Base-by-base conservation (phyloP, 2,888 invertebrate species). In the Tortricodes alternella region DNA sequence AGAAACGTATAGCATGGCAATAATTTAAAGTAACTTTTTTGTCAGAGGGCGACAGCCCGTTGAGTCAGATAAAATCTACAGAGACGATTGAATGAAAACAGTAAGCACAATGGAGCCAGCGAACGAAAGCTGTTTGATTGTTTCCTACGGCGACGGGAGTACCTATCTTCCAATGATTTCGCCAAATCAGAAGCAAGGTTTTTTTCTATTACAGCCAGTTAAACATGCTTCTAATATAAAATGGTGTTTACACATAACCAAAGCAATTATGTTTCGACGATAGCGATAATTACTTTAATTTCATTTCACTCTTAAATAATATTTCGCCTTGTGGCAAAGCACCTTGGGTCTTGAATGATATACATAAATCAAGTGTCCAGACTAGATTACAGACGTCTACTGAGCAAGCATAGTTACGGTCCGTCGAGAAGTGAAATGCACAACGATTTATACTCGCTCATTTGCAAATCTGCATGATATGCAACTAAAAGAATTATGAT, bases 11-110 rank as follows among this genome's bases (percentile, higher is more conserved):
- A 78, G 78, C 75, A 65, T 61, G 75, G 82, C 78, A 78, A 83
- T 85, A 79, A 86, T 87, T 86, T 87, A 81, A 83, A 85, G 81
- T 81, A 75, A 80, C 80, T 85, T 85, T 49, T 87, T 87, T 84
- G 82, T 85, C 74, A 73, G 64, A 76, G 76, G 77, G 83, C 77
- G 80, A 78, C 83, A 79, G 75, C 66, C 74, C 74, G 72, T 64
- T 67, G 69, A 67, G 71, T 70, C 74, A 66, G 72, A 79, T 80
- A 79, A 76, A 76, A 76, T 73, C 74, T 67, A 74, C 69, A 74
- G 66, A 74, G 66, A 70, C 76, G 80, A 80, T 82, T 76, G 75
- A 80, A 78, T 75, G 71, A 77, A 83, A 82, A 83, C 75, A 82
- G 71, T 71, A 66, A 66, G 71, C 62, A 68, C 61, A 68, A 70